A percentile compares a stretch with the other conserved stretches of the same genome.
These are phyloP conservation scores for Drosophila paracracens DNA, from an alignment of 2,888 invertebrate species.

Conservation along the genomic window DNA sequence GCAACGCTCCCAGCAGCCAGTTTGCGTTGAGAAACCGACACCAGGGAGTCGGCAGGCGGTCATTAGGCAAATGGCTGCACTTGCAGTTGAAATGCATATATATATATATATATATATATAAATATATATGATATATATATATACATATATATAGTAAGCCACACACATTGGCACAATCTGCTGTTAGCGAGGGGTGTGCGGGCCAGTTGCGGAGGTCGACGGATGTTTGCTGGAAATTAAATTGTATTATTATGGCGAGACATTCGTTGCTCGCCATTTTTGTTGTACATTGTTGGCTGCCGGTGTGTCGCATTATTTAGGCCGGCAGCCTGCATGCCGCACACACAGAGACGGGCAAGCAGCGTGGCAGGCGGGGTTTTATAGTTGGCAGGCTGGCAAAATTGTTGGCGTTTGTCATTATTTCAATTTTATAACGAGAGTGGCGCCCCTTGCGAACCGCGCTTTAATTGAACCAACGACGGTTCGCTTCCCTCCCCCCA, in stretches of 20 bases:
- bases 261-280: slow-evolving; percentile 70
- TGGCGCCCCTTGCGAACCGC: slow-evolving; percentile 40
- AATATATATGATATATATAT: background rate
- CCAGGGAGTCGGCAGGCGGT: slow-evolving; percentile 66
- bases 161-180: slow-evolving; percentile 69
- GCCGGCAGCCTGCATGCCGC: slow-evolving; percentile 18
- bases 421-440: slow-evolving; percentile 78
- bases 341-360: background rate
- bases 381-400: slow-evolving; percentile 47
- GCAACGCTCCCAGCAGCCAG: slow-evolving; percentile 45
- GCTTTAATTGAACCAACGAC: slow-evolving; percentile 73
- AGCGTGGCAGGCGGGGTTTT: background rate
- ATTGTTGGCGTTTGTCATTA: slow-evolving; percentile 76
- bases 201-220: slow-evolving; percentile 31
- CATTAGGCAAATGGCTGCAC: slow-evolving; percentile 80
- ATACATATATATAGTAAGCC: slow-evolving; percentile 4
- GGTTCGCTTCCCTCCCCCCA: background rate
- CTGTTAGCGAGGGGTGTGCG: background rate
- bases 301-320: slow-evolving; percentile 78
- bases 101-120: slow-evolving; percentile 8
- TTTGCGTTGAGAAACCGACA: slow-evolving; percentile 47
- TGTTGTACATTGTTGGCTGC: slow-evolving; percentile 57
- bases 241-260: slow-evolving; percentile 81
- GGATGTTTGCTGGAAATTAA: slow-evolving; percentile 81
- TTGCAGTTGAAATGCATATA: slow-evolving; percentile 62